These are phyloP conservation scores for Harpagoxenus sublaevis DNA, from an alignment of 2,888 invertebrate species.

Conservation along the genomic window DNA sequence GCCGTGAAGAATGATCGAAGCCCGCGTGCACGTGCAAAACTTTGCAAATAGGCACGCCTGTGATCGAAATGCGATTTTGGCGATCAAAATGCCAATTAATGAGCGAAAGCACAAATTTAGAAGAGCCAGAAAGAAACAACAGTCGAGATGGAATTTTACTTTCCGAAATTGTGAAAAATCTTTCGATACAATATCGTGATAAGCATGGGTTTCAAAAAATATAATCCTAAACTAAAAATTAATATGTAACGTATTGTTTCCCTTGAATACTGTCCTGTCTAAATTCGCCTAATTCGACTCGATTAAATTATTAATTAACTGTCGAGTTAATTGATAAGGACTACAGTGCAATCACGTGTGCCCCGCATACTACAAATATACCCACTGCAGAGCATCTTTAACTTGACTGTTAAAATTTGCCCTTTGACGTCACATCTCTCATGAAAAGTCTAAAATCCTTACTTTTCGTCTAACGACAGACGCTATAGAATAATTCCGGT, in stretches of 20 bases:
- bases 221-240: neutral
- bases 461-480: neutral
- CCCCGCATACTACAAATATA: neutral
- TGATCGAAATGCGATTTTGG: neutral
- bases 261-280: neutral
- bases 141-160: neutral
- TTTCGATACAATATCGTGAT: neutral
- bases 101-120: neutral
- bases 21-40: conserved; percentile 6
- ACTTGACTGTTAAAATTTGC: neutral
- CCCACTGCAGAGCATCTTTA: neutral
- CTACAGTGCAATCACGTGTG: neutral
- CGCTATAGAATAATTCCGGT: neutral
- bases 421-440: neutral
- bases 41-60: neutral
- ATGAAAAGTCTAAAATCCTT: neutral
- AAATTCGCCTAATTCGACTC: neutral
- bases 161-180: neutral
- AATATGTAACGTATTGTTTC: neutral
- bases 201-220: neutral
- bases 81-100: conserved; percentile 2
- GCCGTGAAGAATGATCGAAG: conserved; percentile 53
- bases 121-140: neutral
- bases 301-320: neutral
- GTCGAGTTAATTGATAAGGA: neutral